Conservation (phyloP, 1,140 invertebrate species). For the Lasaia peninsularis region DNA sequence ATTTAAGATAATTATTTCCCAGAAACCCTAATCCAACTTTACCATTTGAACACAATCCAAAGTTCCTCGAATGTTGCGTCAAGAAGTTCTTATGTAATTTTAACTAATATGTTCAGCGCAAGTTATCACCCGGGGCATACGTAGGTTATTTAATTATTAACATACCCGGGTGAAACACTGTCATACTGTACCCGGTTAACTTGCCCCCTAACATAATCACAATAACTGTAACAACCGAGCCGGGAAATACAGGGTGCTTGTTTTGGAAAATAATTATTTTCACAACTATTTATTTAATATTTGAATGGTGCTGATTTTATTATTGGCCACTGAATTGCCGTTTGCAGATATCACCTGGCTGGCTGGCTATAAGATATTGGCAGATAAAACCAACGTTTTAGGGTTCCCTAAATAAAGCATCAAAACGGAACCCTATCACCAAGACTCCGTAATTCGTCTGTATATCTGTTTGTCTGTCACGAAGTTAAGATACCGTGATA, state of each 20-base stretch:
- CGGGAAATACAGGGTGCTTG: constrained; percentile 33
- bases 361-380: no score
- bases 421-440: no score
- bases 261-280: not conserved
- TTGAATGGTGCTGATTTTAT: no score
- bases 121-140: constrained; percentile 38
- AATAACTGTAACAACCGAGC: constrained; percentile 45
- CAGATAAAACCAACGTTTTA: no score
- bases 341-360: no score
- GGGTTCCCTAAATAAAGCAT: no score
- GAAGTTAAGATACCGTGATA: no score
- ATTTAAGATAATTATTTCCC: not conserved
- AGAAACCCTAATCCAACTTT: not conserved
- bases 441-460: no score
- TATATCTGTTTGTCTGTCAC: no score
- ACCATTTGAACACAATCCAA: not conserved
- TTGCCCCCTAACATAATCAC: constrained; percentile 49
- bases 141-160: constrained; percentile 52
- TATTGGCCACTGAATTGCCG: no score
- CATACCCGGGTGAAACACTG: constrained; percentile 40
- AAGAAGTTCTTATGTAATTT: constrained; percentile 29
- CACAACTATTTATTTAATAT: not conserved
- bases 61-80: not conserved
- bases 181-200: constrained; percentile 40
- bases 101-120: constrained; percentile 21